Conservation (phyloP, 2,113 vertebrate species). For the Phocoena sinus region DNA sequence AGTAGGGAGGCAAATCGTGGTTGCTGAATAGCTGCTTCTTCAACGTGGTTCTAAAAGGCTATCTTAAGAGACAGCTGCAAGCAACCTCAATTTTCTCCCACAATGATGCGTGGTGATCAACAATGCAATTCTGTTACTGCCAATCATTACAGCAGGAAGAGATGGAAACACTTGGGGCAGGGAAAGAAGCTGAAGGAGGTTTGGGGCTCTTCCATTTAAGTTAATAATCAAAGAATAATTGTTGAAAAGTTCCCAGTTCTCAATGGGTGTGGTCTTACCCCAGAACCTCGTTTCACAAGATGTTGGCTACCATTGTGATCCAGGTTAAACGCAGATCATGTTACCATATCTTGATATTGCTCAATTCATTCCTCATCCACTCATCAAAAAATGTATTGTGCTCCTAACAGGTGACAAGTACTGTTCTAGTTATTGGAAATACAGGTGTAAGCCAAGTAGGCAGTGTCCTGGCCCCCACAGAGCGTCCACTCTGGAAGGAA, state of each 20-base stretch:
- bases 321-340: neutral
- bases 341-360: neutral
- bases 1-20: neutral
- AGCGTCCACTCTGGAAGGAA: constrained; percentile 19
- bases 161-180: neutral
- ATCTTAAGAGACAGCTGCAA: neutral
- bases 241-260: neutral
- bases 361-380: neutral
- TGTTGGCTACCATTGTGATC: neutral
- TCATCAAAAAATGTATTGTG: neutral
- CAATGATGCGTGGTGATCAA: neutral
- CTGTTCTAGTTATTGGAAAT: neutral
- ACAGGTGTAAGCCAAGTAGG: neutral
- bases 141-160: neutral
- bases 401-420: neutral
- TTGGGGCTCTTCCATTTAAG: neutral
- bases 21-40: neutral
- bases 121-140: neutral
- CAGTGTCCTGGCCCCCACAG: neutral
- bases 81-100: neutral
- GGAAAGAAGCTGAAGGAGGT: neutral
- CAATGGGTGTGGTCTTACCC: neutral
- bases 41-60: neutral
- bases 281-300: neutral
- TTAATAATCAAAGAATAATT: neutral